These are phyloP conservation scores for Danionella dracula DNA, from an alignment of 2,797 vertebrate species.

Conservation along the genomic window DNA sequence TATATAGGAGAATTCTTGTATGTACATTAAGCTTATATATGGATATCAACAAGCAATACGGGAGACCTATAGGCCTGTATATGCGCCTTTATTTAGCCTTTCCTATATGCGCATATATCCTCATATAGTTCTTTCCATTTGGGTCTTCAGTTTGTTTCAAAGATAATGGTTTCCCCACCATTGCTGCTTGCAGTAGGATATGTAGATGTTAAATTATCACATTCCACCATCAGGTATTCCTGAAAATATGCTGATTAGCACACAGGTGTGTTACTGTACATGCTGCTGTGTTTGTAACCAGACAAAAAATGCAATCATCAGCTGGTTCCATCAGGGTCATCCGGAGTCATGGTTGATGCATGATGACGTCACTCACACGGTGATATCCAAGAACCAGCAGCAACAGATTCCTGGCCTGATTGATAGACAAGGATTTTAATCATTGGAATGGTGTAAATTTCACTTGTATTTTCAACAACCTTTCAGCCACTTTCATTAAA, in stretches of 20 bases:
- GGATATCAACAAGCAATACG: too few relatives aligned
- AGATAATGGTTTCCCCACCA: background rate
- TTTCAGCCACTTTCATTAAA: too few relatives aligned
- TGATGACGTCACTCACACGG: background rate
- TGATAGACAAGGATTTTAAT: background rate
- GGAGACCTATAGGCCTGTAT: too few relatives aligned
- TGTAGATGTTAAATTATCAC: background rate
- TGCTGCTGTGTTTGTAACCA: background rate
- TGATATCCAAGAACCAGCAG: background rate
- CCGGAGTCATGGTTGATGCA: background rate
- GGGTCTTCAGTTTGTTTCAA: background rate
- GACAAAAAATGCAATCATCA: background rate
- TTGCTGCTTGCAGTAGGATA: background rate
- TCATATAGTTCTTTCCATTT: too few relatives aligned
- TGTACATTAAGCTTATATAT: too few relatives aligned
- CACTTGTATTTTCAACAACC: too few relatives aligned
- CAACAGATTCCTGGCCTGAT: background rate
- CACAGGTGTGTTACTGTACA: background rate
- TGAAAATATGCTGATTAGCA: background rate
- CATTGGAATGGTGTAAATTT: too few relatives aligned
- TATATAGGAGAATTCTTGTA: too few relatives aligned
- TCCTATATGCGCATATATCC: too few relatives aligned
- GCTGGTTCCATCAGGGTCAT: conserved; percentile 1
- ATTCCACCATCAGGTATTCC: background rate
- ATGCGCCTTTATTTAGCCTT: too few relatives aligned